phyloP scores from a whole-genome alignment of 2,797 vertebrate species.

The Leptatherina wallacei region DNA sequence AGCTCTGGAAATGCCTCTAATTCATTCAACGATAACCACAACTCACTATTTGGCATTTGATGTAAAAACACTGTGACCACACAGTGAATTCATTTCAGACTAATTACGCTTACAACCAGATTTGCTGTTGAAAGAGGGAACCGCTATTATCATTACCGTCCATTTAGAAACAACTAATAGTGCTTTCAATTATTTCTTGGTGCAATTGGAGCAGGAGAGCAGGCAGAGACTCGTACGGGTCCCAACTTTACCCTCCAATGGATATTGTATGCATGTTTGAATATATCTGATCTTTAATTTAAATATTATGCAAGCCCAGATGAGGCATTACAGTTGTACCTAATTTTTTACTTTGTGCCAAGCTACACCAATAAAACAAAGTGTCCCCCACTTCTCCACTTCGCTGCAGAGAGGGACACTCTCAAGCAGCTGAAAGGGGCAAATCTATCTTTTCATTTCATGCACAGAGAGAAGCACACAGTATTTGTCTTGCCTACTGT shows the following conservation, averaged over 20 bases:
- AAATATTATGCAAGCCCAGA: conserved; percentile 9
- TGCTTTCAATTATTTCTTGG: conserved; percentile 48
- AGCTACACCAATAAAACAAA: conserved; percentile 41
- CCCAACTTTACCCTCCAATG: conserved; percentile 1
- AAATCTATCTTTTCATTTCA: conserved; percentile 71
- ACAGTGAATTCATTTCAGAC: conserved; percentile 70
- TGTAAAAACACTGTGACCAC: conserved; percentile 41
- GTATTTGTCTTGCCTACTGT: conserved; percentile 39
- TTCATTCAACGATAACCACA: conserved; percentile 33
- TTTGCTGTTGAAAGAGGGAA: conserved; percentile 60
- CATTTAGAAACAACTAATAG: conserved; percentile 48
- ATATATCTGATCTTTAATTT: conserved; percentile 6
- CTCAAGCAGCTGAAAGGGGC: conserved; percentile 34
- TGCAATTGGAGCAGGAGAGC: conserved; percentile 26
- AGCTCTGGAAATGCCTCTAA: conserved; percentile 36
- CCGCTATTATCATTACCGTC: conserved; percentile 57
- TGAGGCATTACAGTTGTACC: not conserved
- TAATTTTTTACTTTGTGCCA: conserved; percentile 36
- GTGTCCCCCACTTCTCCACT: not conserved
- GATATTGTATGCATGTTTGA: not conserved
- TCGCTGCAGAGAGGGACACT: conserved; percentile 23
- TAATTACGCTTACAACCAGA: conserved; percentile 69
- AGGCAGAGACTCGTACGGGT: conserved; percentile 20
- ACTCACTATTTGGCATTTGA: conserved; percentile 54
- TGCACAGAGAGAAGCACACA: conserved; percentile 56